These are phyloP conservation scores for Lottia scabra DNA, from an alignment of 2,888 invertebrate genomes.

Conservation along the genomic window DNA sequence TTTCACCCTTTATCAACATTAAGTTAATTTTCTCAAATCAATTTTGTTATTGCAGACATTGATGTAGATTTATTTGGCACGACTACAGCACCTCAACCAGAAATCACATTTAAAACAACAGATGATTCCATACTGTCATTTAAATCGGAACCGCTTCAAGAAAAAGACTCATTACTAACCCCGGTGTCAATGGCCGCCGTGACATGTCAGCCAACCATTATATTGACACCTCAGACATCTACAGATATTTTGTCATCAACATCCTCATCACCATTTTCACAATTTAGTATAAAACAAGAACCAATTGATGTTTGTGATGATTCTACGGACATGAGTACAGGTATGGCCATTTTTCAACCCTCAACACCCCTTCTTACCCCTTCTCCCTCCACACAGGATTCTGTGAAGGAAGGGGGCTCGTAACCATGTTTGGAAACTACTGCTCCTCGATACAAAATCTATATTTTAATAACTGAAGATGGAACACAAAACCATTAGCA, in stretches of 20 bases:
- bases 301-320: conserved; percentile 62
- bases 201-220: conserved; percentile 71
- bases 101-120: background rate
- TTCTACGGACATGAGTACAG: conserved; percentile 24
- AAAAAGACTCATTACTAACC: background rate
- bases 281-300: conserved; percentile 81
- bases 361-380: too few relatives aligned
- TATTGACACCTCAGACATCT: conserved; percentile 50
- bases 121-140: conserved; percentile 72
- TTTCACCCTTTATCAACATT: too few relatives aligned
- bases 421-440: too few relatives aligned
- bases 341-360: too few relatives aligned
- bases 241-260: conserved; percentile 7
- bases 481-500: too few relatives aligned
- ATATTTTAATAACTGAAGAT: too few relatives aligned
- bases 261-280: conserved; percentile 70
- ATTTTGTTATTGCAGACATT: conserved; percentile 76
- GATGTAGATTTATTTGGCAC: conserved; percentile 86
- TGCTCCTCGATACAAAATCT: too few relatives aligned
- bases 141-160: conserved; percentile 65
- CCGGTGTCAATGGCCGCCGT: background rate
- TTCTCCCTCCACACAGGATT: too few relatives aligned
- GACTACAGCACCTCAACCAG: conserved; percentile 73
- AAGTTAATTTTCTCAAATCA: too few relatives aligned
- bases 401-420: too few relatives aligned